phyloP scores from a whole-genome alignment of 2,888 invertebrate genomes.

The Pristionchus entomophagus region DNA sequence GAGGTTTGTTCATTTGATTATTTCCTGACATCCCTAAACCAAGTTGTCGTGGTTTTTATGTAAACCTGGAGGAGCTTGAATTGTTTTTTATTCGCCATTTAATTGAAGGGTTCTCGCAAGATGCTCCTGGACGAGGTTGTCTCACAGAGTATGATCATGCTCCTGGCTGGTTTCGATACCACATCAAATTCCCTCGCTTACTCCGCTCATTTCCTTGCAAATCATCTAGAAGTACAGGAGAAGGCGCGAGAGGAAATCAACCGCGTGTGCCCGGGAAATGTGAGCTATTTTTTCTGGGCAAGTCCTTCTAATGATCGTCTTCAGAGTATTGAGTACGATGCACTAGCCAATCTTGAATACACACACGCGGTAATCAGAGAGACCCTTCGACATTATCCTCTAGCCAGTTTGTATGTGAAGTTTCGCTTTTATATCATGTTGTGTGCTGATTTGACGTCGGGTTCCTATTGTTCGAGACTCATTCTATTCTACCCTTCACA shows the following conservation, averaged over 20 bases:
- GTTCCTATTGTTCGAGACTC: too few relatives aligned
- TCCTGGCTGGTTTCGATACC: constrained; percentile 77
- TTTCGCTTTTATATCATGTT: too few relatives aligned
- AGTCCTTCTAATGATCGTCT: not conserved
- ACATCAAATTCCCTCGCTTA: constrained; percentile 72
- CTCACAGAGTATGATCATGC: constrained; percentile 65
- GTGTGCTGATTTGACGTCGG: too few relatives aligned
- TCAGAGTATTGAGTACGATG: constrained; percentile 64
- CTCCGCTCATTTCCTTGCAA: constrained; percentile 52
- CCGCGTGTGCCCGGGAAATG: constrained; percentile 52
- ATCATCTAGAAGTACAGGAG: constrained; percentile 59
- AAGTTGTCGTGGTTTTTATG: too few relatives aligned
- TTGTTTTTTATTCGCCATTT: not conserved
- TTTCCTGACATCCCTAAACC: too few relatives aligned
- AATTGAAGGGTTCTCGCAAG: not conserved
- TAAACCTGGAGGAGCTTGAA: too few relatives aligned
- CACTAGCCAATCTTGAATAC: constrained; percentile 62
- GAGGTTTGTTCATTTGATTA: not conserved
- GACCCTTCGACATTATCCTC: constrained; percentile 65
- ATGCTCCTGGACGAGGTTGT: constrained; percentile 65
- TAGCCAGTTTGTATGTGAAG: constrained; percentile 62
- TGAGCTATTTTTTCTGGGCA: not conserved
- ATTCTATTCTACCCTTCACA: not conserved
- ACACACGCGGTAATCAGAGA: constrained; percentile 70
- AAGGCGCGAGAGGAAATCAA: constrained; percentile 53